These are phyloP conservation scores for Melipona quadrifasciata DNA, from an alignment of 1,140 invertebrate species.

Conservation along the genomic window DNA sequence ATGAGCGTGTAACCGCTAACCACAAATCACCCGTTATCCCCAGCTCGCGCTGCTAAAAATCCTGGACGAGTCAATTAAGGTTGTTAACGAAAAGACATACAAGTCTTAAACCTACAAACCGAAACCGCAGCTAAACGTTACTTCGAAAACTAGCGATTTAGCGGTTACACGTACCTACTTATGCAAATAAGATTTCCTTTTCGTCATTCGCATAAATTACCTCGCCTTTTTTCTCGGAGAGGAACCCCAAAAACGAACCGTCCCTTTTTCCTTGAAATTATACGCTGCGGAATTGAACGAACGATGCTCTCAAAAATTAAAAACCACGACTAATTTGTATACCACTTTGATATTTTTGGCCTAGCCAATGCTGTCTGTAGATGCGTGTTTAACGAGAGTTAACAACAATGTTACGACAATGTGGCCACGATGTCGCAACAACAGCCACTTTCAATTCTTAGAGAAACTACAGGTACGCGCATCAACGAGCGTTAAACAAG, in stretches of 20 bases:
- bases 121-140: not conserved
- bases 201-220: not conserved
- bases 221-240: not conserved
- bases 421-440: too few species aligned
- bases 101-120: conserved; percentile 2
- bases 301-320: too few species aligned
- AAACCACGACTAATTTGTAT: too few species aligned
- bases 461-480: not conserved
- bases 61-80: conserved; percentile 5
- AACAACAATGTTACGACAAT: too few species aligned
- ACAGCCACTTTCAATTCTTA: not conserved
- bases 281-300: too few species aligned
- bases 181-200: not conserved
- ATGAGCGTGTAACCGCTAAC: conserved; percentile 39
- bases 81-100: not conserved
- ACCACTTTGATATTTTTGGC: too few species aligned
- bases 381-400: too few species aligned
- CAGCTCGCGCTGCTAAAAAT: not conserved
- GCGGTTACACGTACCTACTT: not conserved
- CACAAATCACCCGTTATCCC: conserved; percentile 30
- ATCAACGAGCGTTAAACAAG: not conserved
- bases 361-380: too few species aligned
- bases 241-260: too few species aligned
- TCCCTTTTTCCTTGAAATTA: too few species aligned
- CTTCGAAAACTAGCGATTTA: not conserved